phyloP scores from a whole-genome alignment of 2,113 vertebrate genomes.

The Kryptolebias marmoratus region DNA sequence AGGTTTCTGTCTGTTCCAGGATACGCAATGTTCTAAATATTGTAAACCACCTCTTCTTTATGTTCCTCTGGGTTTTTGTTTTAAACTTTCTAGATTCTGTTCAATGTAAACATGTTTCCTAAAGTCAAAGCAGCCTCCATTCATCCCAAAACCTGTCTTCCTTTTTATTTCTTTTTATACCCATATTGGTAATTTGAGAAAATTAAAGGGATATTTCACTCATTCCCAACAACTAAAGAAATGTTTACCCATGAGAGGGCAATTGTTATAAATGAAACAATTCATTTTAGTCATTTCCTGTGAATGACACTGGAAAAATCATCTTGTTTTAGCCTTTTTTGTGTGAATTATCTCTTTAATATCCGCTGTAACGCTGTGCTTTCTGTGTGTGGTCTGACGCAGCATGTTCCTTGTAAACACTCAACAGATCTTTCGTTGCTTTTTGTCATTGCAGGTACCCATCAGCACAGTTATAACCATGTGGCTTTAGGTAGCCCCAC shows the following conservation, averaged over 20 bases:
- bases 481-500: constrained; percentile 91
- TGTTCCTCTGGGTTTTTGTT: background rate
- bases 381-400: constrained; percentile 47
- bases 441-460: constrained; percentile 90
- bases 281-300: too few species aligned
- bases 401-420: constrained; percentile 47
- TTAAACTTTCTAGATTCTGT: constrained; percentile 22
- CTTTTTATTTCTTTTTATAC: constrained; percentile 38
- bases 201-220: constrained; percentile 66
- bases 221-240: background rate
- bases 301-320: too few species aligned
- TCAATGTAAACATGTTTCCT: constrained; percentile 34
- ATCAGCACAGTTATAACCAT: constrained; percentile 95
- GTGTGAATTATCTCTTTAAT: constrained; percentile 59
- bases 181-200: constrained; percentile 33
- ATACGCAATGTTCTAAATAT: constrained; percentile 44
- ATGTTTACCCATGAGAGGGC: too few species aligned
- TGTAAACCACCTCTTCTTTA: constrained; percentile 14
- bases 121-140: constrained; percentile 32
- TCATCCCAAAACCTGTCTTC: constrained; percentile 23
- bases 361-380: constrained; percentile 14
- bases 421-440: constrained; percentile 73
- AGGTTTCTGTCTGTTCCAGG: constrained; percentile 30
- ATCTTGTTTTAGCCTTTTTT: background rate
- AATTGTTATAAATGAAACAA: too few species aligned